A percentile compares a stretch with the other conserved stretches of the same genome.
phyloP scores from a whole-genome alignment of 1,140 invertebrate species.

The Scaptomyza hsui region DNA sequence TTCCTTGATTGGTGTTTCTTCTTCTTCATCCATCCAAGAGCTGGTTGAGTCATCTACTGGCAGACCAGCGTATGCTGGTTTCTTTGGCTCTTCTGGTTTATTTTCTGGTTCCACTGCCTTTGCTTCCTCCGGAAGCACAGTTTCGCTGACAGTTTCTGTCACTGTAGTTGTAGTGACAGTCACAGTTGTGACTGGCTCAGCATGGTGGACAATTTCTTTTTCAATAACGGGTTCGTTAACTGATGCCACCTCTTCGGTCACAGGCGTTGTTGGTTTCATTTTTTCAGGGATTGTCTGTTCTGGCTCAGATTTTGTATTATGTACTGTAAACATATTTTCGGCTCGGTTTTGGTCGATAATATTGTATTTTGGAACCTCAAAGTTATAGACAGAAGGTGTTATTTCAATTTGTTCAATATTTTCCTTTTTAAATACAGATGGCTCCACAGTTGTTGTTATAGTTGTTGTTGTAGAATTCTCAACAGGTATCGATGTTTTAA shows the following conservation, averaged over 20 bases:
- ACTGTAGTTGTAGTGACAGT: constrained; percentile 21
- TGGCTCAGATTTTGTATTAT: neutral
- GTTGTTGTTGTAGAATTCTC: neutral
- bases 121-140: neutral
- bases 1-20: constrained; percentile 73
- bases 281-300: neutral
- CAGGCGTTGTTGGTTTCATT: neutral
- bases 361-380: constrained; percentile 40
- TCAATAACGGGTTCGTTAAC: neutral
- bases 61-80: constrained; percentile 77
- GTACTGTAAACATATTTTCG: constrained; percentile 24
- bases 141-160: constrained; percentile 18
- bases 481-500: neutral
- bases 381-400: constrained; percentile 23
- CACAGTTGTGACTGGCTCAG: constrained; percentile 1
- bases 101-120: constrained; percentile 3
- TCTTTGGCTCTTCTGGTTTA: constrained; percentile 27
- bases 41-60: constrained; percentile 84
- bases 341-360: constrained; percentile 10
- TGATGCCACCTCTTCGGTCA: neutral
- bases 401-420: neutral
- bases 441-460: neutral
- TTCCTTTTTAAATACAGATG: neutral
- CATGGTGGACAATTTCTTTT: neutral
- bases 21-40: constrained; percentile 85